Evolutionary conservation across 2,113 vertebrate species (phyloP), one percentile per base, ranked within the genome.

Genomic region (Barbus barbus): DNA sequence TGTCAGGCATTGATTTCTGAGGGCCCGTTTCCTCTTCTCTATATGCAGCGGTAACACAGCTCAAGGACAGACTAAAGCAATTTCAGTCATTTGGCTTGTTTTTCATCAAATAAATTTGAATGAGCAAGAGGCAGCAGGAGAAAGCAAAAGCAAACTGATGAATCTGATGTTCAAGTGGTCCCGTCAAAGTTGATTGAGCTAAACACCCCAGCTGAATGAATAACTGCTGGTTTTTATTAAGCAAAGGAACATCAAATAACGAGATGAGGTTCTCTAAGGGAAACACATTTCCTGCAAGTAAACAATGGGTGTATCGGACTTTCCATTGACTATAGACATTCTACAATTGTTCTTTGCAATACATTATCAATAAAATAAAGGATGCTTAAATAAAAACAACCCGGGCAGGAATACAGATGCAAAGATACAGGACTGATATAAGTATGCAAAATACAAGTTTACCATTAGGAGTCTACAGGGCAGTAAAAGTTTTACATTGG

Each of bases 1-100:
- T 82, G 83, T 84, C 81, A 72, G 33, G 26, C 74, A 77, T 80
- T 85, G 78, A 87, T 89, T 88, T 80, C 65, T 48, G 56, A 79
- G 69, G 16, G 41, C 31, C 46, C 33, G 1, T 75, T 51, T 79
- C 7, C 71, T 56, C 51, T 31, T 31, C 38, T 65, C 31, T 36
- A 33, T 44, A 12, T n/a, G 73, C 78, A 44, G 77, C 38, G 11
- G 16, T 77, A 44, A 69, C 67, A 53, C 16, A 65, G 48, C 69
- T 74, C 76, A 83, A 85, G 80, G 83, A 63, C 82, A 82, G 26
- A 41, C 69, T 58, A 82, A 86, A 86, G 78, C 61, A 87, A 84
- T 58, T 56, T 60, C 38, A 75, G 14, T 14, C 33, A 60, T 63
- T 63, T 44, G 71, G 14, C 53, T 85, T 72, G 41, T 48, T 33